Base-by-base conservation (phyloP, 2,888 invertebrate species). In the Eupithecia insigniata region DNA sequence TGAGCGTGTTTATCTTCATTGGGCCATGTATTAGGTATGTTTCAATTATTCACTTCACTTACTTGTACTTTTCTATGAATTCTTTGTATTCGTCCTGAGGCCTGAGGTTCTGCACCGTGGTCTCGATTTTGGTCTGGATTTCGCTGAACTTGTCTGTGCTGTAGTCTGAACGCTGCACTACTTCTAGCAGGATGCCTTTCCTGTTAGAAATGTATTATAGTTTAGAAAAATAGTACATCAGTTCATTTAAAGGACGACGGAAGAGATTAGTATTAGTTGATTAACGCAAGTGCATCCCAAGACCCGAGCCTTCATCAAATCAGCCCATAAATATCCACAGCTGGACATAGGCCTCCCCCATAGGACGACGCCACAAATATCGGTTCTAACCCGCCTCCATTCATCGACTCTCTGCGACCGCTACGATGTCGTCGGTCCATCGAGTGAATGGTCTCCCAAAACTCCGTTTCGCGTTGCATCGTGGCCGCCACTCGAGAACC, bases 31-130 rank as follows among this genome's bases (percentile, higher is more conserved):
- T 43, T n/a, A 43, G 39, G 18, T 18, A 34, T 1, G 5, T 46
- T 46, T 46, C 4, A 46, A 46, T n/a, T n/a, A 46, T 46, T n/a
- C 18, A 46, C 8, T 18, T n/a, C 1, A 22, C 95, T 92, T 92
- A 98, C 98, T 97, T 98, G 92, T 98, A 96, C 92, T 97, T 98
- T 85, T 97, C 97, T 76, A 97, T 96, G 85, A 99, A 98, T 84
- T 98, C 97, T 88, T 96, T 96, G 87, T 98, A 99, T 90, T 99
- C 98, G 80, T 97, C 97, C 76, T 96, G 95, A 22, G 98, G 98
- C 92, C 96, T 96, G 77, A 98, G 96, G 76, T 95, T 95, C 85
- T 97, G 96, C 79, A 98, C 96, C 81, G 96, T 96, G 74, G 95
- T 95, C 85, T 97, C 97, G 82, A 98, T 96, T 85, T 96, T 96